phyloP scores from a whole-genome alignment of 2,888 invertebrate species.

The Cecidostiba fungosa region DNA sequence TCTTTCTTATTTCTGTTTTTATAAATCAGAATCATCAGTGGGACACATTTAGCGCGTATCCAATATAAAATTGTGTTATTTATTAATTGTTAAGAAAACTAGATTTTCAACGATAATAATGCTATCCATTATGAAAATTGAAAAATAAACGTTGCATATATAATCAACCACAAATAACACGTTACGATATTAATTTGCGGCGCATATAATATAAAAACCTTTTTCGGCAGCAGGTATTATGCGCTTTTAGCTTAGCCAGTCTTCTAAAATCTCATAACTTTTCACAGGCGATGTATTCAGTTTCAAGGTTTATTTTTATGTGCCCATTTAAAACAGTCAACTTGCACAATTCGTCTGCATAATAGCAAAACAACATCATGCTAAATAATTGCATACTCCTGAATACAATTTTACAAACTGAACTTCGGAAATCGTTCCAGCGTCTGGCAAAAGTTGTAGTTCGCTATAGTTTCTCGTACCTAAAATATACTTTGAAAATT shows the following conservation, averaged over 20 bases:
- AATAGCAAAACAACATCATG: not conserved
- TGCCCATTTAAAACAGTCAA: not conserved
- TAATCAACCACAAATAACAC: too few species aligned
- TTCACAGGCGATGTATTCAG: not conserved
- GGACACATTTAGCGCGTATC: not conserved
- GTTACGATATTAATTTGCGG: too few species aligned
- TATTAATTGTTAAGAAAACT: too few species aligned
- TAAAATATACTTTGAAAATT: not conserved
- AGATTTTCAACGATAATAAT: too few species aligned
- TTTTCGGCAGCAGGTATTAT: not conserved
- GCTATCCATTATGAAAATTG: too few species aligned
- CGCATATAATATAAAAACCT: not conserved
- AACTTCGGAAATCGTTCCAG: not conserved
- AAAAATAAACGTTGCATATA: too few species aligned
- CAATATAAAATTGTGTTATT: too few species aligned
- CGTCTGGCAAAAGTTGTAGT: too few species aligned
- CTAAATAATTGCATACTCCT: not conserved
- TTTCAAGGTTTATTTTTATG: not conserved
- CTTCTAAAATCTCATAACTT: not conserved
- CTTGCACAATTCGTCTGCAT: not conserved
- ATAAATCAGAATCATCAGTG: too few species aligned
- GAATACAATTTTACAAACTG: not conserved
- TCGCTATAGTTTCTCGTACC: not conserved
- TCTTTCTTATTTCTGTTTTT: not conserved
- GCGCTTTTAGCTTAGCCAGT: not conserved